These are phyloP conservation scores for Nylanderia fulva DNA, from an alignment of 1,140 invertebrate genomes.

Conservation along the genomic window DNA sequence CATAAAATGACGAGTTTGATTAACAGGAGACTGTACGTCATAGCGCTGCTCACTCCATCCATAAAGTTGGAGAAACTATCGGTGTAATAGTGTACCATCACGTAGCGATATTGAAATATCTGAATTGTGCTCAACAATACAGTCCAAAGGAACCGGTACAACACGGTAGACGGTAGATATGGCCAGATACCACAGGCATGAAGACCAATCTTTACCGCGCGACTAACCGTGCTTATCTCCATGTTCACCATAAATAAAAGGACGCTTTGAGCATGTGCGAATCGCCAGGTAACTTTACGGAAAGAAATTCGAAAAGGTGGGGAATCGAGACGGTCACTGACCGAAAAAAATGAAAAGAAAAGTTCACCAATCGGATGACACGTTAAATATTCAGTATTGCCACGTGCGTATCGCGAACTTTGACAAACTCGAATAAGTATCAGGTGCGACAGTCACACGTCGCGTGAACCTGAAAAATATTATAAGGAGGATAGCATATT, in stretches of 20 bases:
- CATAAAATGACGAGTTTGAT: slow-evolving; percentile 60
- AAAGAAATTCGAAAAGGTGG: background rate
- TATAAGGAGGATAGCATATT: background rate
- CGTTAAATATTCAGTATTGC: slow-evolving; percentile 31
- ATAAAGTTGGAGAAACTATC: slow-evolving; percentile 35
- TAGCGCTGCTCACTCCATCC: slow-evolving; percentile 47
- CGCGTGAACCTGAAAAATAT: background rate
- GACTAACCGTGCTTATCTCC: slow-evolving; percentile 26
- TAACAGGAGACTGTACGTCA: slow-evolving; percentile 41
- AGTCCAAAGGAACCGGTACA: slow-evolving; percentile 2
- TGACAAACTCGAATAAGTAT: background rate
- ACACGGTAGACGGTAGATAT: background rate
- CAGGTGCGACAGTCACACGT: background rate
- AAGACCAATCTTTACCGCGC: slow-evolving; percentile 23
- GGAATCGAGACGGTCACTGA: too few species aligned
- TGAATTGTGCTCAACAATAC: background rate
- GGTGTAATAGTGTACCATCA: background rate
- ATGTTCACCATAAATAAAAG: background rate
- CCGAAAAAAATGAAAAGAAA: too few species aligned
- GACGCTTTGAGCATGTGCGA: background rate
- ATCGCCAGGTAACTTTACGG: background rate
- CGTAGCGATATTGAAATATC: slow-evolving; percentile 56
- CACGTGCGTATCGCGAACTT: slow-evolving; percentile 28
- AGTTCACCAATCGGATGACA: background rate
- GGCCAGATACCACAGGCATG: slow-evolving; percentile 29